Evolutionary conservation across 2,888 invertebrate species (phyloP).

Genomic region (Drosophila neotestacea): DNA sequence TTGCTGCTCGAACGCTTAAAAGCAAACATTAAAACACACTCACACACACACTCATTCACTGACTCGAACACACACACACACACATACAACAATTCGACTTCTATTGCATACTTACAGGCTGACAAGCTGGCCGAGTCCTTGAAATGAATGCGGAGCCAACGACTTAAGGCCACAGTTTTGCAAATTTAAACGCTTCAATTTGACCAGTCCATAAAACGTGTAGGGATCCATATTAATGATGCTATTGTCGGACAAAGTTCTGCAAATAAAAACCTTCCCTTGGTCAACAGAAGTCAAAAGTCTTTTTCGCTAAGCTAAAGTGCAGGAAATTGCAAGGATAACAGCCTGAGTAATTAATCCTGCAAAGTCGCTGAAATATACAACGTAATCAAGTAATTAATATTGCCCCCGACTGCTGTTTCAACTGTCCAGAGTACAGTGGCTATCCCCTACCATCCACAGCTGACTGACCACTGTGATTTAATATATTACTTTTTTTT

Average conservation of each 20-base stretch:
- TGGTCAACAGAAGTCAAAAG: constrained; percentile 70
- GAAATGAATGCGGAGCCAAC: constrained; percentile 84
- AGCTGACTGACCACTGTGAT: constrained; percentile 66
- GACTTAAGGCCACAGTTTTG: constrained; percentile 86
- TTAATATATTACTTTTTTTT: constrained; percentile 24
- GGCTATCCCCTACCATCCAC: constrained; percentile 15
- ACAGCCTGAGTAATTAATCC: constrained; percentile 72
- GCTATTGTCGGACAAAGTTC: constrained; percentile 91
- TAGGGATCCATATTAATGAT: constrained; percentile 89
- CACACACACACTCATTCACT: constrained; percentile 25
- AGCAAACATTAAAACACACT: constrained; percentile 67
- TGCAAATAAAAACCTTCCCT: constrained; percentile 69
- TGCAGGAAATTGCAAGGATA: constrained; percentile 76
- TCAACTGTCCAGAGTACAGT: constrained; percentile 12
- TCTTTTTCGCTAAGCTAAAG: constrained; percentile 42
- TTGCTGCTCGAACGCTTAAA: constrained; percentile 54
- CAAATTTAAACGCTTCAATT: constrained; percentile 85
- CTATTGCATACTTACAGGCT: constrained; percentile 84
- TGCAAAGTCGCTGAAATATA: constrained; percentile 66
- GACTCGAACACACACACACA: constrained; percentile 21
- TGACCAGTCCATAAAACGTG: constrained; percentile 87
- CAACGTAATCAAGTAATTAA: constrained; percentile 76
- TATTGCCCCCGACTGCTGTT: constrained; percentile 37
- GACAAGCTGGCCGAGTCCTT: constrained; percentile 83
- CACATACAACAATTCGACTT: constrained; percentile 29